These are phyloP conservation scores for Glaucomys volans DNA, from an alignment of 2,113 vertebrate species.

Conservation along the genomic window DNA sequence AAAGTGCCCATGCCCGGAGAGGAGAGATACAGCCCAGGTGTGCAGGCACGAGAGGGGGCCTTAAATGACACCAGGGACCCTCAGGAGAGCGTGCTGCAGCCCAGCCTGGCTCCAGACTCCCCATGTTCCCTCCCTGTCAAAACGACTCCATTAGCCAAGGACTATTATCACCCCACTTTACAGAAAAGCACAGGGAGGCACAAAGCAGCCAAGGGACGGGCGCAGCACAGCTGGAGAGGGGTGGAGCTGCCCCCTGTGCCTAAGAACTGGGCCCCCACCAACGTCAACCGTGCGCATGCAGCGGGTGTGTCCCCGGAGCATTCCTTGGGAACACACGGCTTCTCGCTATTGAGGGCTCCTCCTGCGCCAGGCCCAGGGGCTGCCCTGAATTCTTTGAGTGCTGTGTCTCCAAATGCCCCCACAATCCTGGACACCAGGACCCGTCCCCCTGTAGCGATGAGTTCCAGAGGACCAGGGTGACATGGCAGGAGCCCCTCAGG, in stretches of 20 bases:
- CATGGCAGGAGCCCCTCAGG: neutral
- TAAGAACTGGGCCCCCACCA: neutral
- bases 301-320: no score
- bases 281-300: neutral
- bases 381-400: neutral
- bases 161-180: neutral
- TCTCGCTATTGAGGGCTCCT: neutral
- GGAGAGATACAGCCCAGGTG: neutral
- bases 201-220: neutral
- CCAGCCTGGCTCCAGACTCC: neutral
- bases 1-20: neutral
- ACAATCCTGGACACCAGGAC: neutral
- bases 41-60: accelerated
- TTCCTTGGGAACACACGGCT: neutral
- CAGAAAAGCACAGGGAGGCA: neutral
- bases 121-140: neutral
- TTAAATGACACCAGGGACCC: neutral
- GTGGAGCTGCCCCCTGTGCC: no score
- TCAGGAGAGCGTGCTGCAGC: accelerated
- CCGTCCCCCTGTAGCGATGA: neutral
- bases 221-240: no score
- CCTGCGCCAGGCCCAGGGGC: neutral
- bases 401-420: neutral
- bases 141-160: accelerated
- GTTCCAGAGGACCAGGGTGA: neutral